Evolutionary conservation across 2,888 invertebrate species (phyloP).

Genomic region (Torymus aiolomorphi): DNA sequence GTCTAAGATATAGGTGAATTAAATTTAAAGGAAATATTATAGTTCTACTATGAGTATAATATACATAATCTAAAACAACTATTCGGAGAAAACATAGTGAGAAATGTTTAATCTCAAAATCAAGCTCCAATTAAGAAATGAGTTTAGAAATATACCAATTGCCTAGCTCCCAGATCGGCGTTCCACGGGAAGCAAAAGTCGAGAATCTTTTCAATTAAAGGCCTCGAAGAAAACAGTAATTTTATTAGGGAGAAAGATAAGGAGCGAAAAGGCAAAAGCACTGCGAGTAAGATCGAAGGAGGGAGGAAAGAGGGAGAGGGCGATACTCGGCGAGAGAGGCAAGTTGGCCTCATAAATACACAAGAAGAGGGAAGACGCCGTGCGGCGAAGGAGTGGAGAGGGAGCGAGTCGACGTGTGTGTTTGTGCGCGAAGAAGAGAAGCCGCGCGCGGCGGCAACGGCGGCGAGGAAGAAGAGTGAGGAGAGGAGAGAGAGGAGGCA

Average conservation of each 20-base stretch:
- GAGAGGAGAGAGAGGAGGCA: constrained; percentile 19
- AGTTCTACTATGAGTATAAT: too few species aligned
- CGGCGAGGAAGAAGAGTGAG: constrained; percentile 11
- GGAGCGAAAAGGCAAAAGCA: constrained; percentile 45
- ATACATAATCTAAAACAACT: too few species aligned
- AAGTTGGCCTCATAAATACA: constrained; percentile 69
- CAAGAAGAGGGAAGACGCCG: constrained; percentile 54
- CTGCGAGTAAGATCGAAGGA: constrained; percentile 28
- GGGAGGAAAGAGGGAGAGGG: not conserved
- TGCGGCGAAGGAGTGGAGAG: constrained; percentile 45
- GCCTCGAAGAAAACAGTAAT: constrained; percentile 14
- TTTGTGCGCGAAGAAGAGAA: constrained; percentile 30
- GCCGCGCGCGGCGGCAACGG: constrained; percentile 3
- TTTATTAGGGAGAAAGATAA: constrained; percentile 50
- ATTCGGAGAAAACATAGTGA: too few species aligned
- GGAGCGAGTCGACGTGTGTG: constrained; percentile 43
- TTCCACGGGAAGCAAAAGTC: too few species aligned
- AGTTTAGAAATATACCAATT: too few species aligned
- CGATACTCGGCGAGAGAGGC: constrained; percentile 47
- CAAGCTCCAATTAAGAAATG: too few species aligned
- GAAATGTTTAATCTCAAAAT: too few species aligned
- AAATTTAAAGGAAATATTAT: too few species aligned
- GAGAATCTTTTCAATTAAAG: constrained; percentile 43
- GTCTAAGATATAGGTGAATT: too few species aligned
- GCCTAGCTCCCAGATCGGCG: too few species aligned